phyloP scores from a whole-genome alignment of 2,797 vertebrate species.

The Syngnathus acus region DNA sequence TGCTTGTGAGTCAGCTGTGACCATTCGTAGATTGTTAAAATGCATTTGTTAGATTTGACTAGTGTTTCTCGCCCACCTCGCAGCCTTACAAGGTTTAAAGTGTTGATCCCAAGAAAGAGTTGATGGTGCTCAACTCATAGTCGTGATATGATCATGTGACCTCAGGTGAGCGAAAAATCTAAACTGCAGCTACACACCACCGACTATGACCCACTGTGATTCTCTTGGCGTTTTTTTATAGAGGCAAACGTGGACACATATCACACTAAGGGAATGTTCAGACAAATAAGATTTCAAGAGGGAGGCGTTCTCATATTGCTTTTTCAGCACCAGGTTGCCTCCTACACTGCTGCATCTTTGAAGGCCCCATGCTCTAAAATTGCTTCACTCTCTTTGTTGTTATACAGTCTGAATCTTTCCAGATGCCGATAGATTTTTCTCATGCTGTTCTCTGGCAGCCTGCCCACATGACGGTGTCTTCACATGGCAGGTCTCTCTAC shows the following conservation, averaged over 20 bases:
- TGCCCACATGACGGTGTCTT: slow-evolving; percentile 44
- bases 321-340: slow-evolving; percentile 44
- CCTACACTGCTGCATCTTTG: slow-evolving; percentile 51
- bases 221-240: background rate
- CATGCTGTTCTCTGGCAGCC: slow-evolving; percentile 31
- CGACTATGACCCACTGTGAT: background rate
- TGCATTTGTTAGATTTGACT: background rate
- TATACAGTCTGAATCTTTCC: slow-evolving; percentile 36
- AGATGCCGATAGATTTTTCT: slow-evolving; percentile 42
- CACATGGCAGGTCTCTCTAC: slow-evolving; percentile 40
- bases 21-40: background rate
- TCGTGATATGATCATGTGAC: background rate
- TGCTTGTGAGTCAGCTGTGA: background rate
- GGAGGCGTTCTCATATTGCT: slow-evolving; percentile 17
- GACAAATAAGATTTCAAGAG: slow-evolving; percentile 4
- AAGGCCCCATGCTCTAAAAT: slow-evolving; percentile 49
- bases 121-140: background rate
- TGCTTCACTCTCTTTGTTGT: slow-evolving; percentile 36
- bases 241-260: background rate
- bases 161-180: background rate
- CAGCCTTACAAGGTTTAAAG: background rate
- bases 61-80: background rate
- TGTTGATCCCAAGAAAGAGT: background rate
- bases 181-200: background rate
- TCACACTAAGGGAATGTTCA: slow-evolving; percentile 1